phyloP scores from a whole-genome alignment of 2,113 vertebrate species.

The Microcebus lehilahytsara region DNA sequence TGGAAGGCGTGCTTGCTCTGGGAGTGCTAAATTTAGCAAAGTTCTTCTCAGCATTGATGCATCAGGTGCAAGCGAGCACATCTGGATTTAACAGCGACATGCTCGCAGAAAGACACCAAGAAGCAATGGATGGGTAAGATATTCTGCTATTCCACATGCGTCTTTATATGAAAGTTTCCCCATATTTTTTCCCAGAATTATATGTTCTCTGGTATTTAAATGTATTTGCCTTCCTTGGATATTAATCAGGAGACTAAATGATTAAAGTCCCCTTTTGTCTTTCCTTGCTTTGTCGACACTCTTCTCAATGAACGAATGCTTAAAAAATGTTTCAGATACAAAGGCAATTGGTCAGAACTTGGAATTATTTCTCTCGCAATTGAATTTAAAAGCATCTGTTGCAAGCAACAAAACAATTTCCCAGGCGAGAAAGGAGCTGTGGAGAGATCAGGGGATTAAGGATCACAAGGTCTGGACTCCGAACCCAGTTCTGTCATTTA shows the following conservation, averaged over 20 bases:
- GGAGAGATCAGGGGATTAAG: not conserved
- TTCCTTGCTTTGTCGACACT: not conserved
- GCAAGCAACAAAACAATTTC: not conserved
- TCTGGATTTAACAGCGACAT: conserved; percentile 25
- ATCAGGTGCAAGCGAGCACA: conserved; percentile 61
- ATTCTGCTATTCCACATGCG: not conserved
- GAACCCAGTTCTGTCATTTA: not conserved
- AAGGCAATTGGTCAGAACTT: not conserved
- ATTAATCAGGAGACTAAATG: not conserved
- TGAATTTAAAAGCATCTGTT: not conserved
- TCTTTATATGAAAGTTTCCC: not conserved
- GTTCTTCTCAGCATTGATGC: not conserved
- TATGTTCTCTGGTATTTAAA: not conserved
- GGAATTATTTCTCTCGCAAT: not conserved
- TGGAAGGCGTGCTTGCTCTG: not conserved
- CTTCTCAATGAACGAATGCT: conserved; percentile 19
- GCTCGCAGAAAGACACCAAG: conserved; percentile 25
- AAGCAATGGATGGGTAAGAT: not conserved
- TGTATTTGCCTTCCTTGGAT: not conserved
- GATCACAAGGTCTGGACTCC: not conserved
- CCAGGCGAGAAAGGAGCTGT: not conserved
- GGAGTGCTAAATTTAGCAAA: not conserved
- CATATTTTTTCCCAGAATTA: not conserved
- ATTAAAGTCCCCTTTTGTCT: not conserved
- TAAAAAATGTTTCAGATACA: not conserved